phyloP scores from a whole-genome alignment of 1,140 invertebrate species.

The Megalonaias nervosa region DNA sequence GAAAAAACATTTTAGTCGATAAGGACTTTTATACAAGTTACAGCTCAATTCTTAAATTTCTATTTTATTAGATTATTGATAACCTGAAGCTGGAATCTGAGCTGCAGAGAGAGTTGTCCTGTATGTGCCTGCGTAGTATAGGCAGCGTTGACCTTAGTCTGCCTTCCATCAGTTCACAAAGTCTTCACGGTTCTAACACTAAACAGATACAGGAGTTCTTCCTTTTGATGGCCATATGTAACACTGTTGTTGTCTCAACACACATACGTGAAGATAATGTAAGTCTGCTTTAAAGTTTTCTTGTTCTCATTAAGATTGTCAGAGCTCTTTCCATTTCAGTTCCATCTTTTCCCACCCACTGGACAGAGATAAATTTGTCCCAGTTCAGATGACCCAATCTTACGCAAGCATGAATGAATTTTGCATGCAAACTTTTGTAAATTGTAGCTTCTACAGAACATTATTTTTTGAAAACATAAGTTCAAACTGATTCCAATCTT shows the following conservation, averaged over 20 bases:
- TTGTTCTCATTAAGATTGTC: not conserved
- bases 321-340: no score
- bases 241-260: constrained; percentile 93
- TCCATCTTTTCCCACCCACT: no score
- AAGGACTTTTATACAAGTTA: not conserved
- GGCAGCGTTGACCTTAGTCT: constrained; percentile 54
- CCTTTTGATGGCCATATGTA: constrained; percentile 92
- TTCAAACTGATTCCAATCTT: no score
- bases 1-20: not conserved
- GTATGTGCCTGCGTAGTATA: constrained; percentile 60
- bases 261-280: constrained; percentile 86
- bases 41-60: not conserved
- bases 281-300: constrained; percentile 34
- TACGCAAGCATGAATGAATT: no score
- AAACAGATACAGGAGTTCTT: constrained; percentile 90
- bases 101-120: constrained; percentile 58
- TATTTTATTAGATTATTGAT: constrained; percentile 49
- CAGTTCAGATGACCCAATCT: no score
- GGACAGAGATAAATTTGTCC: no score
- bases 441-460: no score
- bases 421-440: no score
- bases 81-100: constrained; percentile 59
- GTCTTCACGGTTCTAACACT: constrained; percentile 44
- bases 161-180: constrained; percentile 32
- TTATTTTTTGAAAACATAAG: no score